Evolutionary conservation across 2,113 vertebrate genomes (phyloP), one percentile per base, ranked within the genome.

Genomic region (Bos indicus): DNA sequence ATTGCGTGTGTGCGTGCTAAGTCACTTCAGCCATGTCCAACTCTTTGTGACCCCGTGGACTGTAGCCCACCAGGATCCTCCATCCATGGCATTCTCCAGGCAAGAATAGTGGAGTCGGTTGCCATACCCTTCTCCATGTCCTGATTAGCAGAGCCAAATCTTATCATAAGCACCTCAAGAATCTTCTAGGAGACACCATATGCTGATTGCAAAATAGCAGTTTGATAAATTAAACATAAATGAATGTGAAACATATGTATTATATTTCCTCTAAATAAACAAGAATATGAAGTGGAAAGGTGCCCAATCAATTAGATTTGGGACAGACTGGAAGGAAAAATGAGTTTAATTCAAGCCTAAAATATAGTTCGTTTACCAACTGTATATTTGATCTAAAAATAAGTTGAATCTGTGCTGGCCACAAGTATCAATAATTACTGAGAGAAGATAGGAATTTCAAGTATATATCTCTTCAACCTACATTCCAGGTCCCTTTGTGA

Each of bases 231-330:
- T 95, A 94, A 95, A 77, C 88, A 15, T 96, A 96, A 97, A 96
- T 95, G 77, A 93, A 84, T 74, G 48, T 92, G 84, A 96, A 94
- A 94, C 36, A 91, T 97, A 91, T 83, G 95, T 59, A 48, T 56
- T 74, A 48, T 67, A 96, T 96, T 97, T 97, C 56, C 26, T 97
- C 36, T 88, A 94, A 97, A 97, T 96, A 97, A 97, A 96, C 33
- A 97, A 95, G 67, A 88, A 89, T 89, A 83, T 89, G 85, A 95
- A 96, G 43, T 89, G 40, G 77, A 96, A 96, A 94, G 28, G 14
- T 97, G 30, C n/a, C 59, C 91, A 43, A 57, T 43, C 51, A 91
- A 89, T 71, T 94, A 83, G 51, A 94, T 89, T 71, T 74, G 82
- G 46, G 62, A 80, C 46, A 46, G 26, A 83, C 78, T 89, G 51